Conservation (phyloP, 2,797 vertebrate species). For the Pangasius larnaudii region DNA sequence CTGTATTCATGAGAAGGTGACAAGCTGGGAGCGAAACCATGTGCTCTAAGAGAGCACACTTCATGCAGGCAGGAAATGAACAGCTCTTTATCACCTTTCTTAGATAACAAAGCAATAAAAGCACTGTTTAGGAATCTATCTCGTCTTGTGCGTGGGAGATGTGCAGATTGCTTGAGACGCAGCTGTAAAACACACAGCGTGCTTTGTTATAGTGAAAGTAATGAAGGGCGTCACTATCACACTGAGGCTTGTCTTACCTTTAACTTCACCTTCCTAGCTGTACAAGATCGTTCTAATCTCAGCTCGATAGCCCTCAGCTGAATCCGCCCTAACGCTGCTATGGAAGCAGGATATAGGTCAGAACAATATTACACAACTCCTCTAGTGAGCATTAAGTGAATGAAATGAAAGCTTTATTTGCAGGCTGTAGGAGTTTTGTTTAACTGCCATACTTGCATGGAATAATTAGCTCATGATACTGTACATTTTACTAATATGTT, state of each 20-base stretch:
- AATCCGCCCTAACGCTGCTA: neutral
- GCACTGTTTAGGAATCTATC: constrained; percentile 48
- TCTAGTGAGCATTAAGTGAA: neutral
- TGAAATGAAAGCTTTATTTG: neutral
- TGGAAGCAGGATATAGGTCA: neutral
- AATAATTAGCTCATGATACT: neutral
- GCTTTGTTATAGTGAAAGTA: constrained; percentile 23
- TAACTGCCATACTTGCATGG: neutral
- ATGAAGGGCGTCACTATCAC: neutral
- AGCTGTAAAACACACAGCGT: constrained; percentile 21
- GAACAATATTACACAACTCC: neutral
- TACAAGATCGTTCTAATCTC: constrained; percentile 14
- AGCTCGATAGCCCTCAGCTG: neutral
- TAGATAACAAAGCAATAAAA: constrained; percentile 46
- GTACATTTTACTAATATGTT: neutral
- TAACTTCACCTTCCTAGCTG: constrained; percentile 7
- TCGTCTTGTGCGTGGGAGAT: constrained; percentile 43
- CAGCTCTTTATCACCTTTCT: constrained; percentile 43
- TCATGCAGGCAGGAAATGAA: constrained; percentile 32
- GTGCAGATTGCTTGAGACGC: neutral
- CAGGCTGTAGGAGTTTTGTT: neutral
- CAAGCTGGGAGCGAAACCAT: neutral
- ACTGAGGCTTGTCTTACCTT: constrained; percentile 24
- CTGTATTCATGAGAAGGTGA: neutral
- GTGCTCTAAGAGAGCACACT: neutral